These are phyloP conservation scores for Phaetusa simplex DNA, from an alignment of 2,113 vertebrate species.

Conservation along the genomic window DNA sequence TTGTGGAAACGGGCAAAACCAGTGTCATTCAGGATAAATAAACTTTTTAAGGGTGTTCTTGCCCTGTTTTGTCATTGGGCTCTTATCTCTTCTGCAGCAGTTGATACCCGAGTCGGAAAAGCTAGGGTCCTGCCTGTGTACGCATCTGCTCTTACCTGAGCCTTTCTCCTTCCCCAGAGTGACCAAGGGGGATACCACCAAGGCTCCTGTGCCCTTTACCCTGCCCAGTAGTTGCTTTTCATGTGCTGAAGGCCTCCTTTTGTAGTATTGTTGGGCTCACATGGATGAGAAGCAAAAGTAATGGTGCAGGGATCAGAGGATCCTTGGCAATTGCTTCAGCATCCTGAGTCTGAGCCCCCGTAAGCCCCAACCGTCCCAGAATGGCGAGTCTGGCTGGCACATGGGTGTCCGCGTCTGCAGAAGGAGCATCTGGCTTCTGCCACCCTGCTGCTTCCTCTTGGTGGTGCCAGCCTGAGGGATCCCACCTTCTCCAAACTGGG, in stretches of 20 bases:
- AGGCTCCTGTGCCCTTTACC: background rate
- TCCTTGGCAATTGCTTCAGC: background rate
- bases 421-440: background rate
- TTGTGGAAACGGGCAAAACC: background rate
- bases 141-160: background rate
- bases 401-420: accelerated
- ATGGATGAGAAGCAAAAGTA: background rate
- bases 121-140: background rate
- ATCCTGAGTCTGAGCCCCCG: background rate
- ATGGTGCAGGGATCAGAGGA: background rate
- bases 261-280: background rate
- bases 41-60: background rate
- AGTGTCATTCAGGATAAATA: background rate
- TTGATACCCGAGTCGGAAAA: background rate
- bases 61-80: background rate
- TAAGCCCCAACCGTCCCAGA: background rate
- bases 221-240: background rate
- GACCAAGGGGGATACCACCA: background rate
- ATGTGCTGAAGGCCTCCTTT: background rate
- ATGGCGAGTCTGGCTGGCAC: background rate
- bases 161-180: background rate
- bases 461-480: background rate
- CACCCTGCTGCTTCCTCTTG: background rate
- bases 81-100: background rate
- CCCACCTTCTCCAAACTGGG: background rate